Conservation (phyloP, 2,797 vertebrate genomes). For the Natrix natrix region DNA sequence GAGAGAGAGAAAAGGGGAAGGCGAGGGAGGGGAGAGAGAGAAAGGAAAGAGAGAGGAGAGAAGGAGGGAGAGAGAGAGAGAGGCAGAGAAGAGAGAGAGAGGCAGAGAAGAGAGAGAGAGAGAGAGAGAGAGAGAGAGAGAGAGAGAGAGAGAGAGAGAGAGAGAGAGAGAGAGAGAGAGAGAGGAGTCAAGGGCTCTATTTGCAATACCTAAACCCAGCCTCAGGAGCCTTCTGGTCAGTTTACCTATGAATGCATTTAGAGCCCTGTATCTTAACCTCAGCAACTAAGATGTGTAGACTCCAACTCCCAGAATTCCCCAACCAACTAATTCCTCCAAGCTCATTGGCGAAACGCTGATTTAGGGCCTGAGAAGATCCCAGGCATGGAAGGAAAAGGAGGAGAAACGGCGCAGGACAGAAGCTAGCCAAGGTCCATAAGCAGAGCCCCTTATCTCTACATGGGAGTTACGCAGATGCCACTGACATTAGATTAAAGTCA, state of each 20-base stretch:
- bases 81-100: too few species aligned
- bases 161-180: too few species aligned
- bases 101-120: fast-evolving
- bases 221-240: neutral
- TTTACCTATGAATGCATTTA: neutral
- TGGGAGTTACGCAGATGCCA: neutral
- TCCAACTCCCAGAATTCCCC: neutral
- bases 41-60: too few species aligned
- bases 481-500: neutral
- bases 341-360: neutral
- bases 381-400: neutral
- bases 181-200: neutral
- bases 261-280: neutral
- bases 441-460: neutral
- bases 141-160: too few species aligned
- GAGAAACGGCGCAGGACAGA: neutral
- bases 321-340: neutral
- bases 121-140: too few species aligned
- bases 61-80: too few species aligned
- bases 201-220: neutral
- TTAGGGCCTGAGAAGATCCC: neutral
- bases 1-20: too few species aligned
- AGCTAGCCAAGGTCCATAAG: neutral
- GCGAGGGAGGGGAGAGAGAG: too few species aligned
- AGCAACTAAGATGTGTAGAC: neutral